Conservation (phyloP, 2,113 vertebrate species). For the Malaclemys terrapin region DNA sequence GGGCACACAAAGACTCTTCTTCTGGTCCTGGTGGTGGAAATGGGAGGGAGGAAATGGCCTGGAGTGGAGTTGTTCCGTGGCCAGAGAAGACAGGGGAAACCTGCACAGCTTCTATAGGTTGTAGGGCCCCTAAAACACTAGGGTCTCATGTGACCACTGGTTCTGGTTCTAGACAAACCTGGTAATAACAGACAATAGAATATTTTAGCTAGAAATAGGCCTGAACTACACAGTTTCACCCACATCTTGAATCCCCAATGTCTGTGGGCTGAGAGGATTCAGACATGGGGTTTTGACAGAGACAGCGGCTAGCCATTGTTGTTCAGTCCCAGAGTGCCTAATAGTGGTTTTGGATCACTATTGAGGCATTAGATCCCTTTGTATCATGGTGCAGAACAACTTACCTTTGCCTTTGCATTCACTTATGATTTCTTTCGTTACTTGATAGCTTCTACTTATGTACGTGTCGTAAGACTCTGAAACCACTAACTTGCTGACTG, state of each 20-base stretch:
- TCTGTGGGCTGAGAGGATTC: not conserved
- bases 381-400: not conserved
- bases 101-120: not conserved
- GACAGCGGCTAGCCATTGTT: not conserved
- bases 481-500: constrained; percentile 90
- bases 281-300: not conserved
- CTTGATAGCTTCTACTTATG: constrained; percentile 96
- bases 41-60: not conserved
- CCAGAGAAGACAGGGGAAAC: not conserved
- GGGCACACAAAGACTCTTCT: not conserved
- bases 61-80: not conserved
- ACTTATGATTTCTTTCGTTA: constrained; percentile 94
- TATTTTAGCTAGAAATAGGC: accelerated
- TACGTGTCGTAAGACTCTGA: constrained; percentile 96
- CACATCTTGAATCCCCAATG: accelerated
- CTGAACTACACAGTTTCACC: not conserved
- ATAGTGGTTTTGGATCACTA: not conserved
- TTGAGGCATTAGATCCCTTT: not conserved
- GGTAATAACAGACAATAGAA: accelerated
- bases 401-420: constrained; percentile 95
- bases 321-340: not conserved
- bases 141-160: not conserved
- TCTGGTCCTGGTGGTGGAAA: not conserved
- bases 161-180: not conserved
- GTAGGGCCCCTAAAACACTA: not conserved